Base-by-base conservation (phyloP, 2,888 invertebrate genomes). In the Tipula vernalis region DNA sequence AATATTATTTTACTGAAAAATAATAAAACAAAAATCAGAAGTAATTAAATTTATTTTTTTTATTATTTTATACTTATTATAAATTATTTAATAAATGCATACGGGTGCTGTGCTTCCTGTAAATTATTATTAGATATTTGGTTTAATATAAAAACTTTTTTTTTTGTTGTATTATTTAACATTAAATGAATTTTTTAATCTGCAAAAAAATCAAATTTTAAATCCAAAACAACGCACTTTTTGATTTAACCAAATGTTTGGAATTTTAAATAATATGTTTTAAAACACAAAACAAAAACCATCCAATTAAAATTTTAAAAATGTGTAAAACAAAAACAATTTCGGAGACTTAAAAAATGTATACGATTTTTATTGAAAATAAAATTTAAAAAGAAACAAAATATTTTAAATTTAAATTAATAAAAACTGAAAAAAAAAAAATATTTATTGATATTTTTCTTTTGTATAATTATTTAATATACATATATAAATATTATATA, bases 71-170 rank as follows among this genome's bases (percentile, higher is more conserved):
- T 57, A 57, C 51, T 57, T 57, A 57, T 51, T 51, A 57, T 57
- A 18, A 57, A 47, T 28, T 86, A 84, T 84, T 39, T 39, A 84
- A 84, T 84, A 84, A 84, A 84, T 36, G 39, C 5, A 84, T 84
- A 84, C 84, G 84, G 84, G 84, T 84, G 84, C 84, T 84, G 84
- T 39, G 41, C 84, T 84, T 84, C 84, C 84, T 39, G 84, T 84
- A 84, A 41, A 71, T 71, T 71, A 71, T 71, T 71, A 51, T 57
- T 57, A 71, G 18, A 28, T 28, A 71, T 28, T 51, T 51, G 5
- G 28, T 71, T 71, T 28, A 71, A 28, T 10, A 71, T 28, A 28
- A 28, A 71, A 28, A 28, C 0, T 18, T 71, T 71, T 71, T 71
- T 51, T 15, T 51, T 15, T 51, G n/a, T 51, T 15, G 12, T 51